Conservation (phyloP, 2,797 vertebrate species). For the Enteromius radiatus region DNA sequence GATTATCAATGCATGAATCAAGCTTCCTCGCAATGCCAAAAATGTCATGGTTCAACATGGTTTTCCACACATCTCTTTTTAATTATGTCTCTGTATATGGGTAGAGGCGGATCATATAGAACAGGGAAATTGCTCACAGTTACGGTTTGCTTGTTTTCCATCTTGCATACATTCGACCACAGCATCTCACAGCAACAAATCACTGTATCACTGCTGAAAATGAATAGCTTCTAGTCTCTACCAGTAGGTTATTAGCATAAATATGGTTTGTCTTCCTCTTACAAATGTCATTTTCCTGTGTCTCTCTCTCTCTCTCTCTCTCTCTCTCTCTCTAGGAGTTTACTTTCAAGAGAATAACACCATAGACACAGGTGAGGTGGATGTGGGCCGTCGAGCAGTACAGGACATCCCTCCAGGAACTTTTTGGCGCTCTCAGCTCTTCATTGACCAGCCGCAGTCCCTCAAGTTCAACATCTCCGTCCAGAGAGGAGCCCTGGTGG, state of each 20-base stretch:
- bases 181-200: slow-evolving; percentile 1
- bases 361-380: slow-evolving; percentile 96
- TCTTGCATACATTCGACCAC: not conserved
- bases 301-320: slow-evolving; percentile 40
- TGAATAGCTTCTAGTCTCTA: not conserved
- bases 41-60: not conserved
- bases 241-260: not conserved
- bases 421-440: slow-evolving; percentile 97
- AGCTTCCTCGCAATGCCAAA: not conserved
- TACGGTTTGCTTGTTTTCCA: slow-evolving; percentile 16
- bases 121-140: slow-evolving; percentile 11
- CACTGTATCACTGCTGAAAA: slow-evolving; percentile 11
- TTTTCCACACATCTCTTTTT: slow-evolving; percentile 17
- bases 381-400: slow-evolving; percentile 88
- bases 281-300: slow-evolving; percentile 3
- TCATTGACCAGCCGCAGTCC: slow-evolving; percentile 96
- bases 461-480: slow-evolving; percentile 99
- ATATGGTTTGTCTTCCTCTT: not conserved
- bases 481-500: slow-evolving; percentile 93
- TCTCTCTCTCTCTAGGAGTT: slow-evolving; percentile 69
- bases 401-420: slow-evolving; percentile 95
- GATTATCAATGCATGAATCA: slow-evolving; percentile 20
- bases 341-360: slow-evolving; percentile 95
- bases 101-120: not conserved
- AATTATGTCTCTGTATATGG: slow-evolving; percentile 15